Evolutionary conservation across 1,140 invertebrate genomes (phyloP), one percentile per base, ranked within the genome.

Genomic region (Nylanderia fulva): DNA sequence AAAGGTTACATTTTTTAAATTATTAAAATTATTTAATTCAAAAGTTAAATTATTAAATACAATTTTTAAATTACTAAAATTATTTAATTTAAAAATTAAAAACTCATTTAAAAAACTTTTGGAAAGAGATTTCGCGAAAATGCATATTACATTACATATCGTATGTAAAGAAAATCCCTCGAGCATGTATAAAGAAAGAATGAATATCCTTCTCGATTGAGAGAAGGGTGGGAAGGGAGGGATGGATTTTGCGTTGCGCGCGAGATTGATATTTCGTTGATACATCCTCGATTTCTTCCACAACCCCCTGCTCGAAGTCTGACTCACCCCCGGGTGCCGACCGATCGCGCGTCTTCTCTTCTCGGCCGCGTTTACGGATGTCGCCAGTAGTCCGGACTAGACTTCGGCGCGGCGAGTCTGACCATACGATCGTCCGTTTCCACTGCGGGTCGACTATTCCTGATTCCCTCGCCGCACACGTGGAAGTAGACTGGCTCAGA

Each of bases 401-500:
- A n/a, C 29, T 56, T 39, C 74, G 74, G 74, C 60, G 64, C 48
- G 2, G 15, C 48, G 48, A 39, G 27, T 42, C 76, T 39, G 60
- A 1, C 85, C 56, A 18, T n/a, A n/a, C 36, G 13, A 63, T 58
- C 84, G 85, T 84, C 89, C 88, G 80, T 88, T 88, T 90, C 79
- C 80, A 88, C 90, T 86, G n/a, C n/a, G 52, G 63, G 75, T 84
- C 69, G 11, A 33, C 27, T 33, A 11, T 63, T 54, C 52, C 48
- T 9, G 45, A 27, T 39, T 42, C 33, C 64, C 8, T 21, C 24
- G 8, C 39, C 33, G 11, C 75, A 74, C n/a, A 18, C 58, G 54
- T 61, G n/a, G n/a, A 63, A 76, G 56, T 74, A 52, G 74, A 88
- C 84, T 85, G 86, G 77, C 86, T 79, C 84, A 88, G 87, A 85